Evolutionary conservation across 2,888 invertebrate genomes (phyloP).

Genomic region (Entomobrya proxima): DNA sequence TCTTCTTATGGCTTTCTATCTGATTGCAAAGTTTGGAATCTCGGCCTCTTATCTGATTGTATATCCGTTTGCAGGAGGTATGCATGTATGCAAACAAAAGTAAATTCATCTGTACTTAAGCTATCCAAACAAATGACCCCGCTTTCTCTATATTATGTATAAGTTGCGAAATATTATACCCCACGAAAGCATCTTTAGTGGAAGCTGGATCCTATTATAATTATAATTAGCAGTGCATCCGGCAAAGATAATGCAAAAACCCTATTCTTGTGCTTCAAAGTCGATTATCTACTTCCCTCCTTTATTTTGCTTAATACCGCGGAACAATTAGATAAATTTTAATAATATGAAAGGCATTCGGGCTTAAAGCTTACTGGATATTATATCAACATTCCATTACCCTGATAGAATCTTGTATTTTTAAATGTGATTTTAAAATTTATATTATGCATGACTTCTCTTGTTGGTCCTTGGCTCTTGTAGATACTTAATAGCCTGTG

Average conservation of each 20-base stretch:
- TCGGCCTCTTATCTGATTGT: conserved; percentile 94
- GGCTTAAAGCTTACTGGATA: conserved; percentile 36
- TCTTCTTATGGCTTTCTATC: conserved; percentile 85
- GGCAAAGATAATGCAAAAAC: too few relatives aligned
- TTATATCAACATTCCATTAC: conserved; percentile 43
- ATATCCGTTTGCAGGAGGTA: conserved; percentile 81
- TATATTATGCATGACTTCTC: not conserved
- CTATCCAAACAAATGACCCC: too few relatives aligned
- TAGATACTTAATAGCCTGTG: not conserved
- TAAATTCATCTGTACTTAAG: too few relatives aligned
- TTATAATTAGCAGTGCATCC: too few relatives aligned
- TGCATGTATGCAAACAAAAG: not conserved
- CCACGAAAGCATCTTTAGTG: conserved; percentile 22
- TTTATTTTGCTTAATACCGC: not conserved
- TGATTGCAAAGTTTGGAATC: conserved; percentile 87
- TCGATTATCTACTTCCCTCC: not conserved
- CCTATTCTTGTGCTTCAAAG: not conserved
- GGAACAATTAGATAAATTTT: conserved; percentile 37
- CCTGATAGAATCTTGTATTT: conserved; percentile 43
- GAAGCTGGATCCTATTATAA: conserved; percentile 21
- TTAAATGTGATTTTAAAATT: conserved; percentile 50
- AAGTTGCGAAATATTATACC: not conserved
- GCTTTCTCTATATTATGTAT: too few relatives aligned
- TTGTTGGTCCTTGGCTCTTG: not conserved
- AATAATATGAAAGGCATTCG: conserved; percentile 12